These are phyloP conservation scores for Onychomys torridus DNA, from an alignment of 2,797 vertebrate genomes.

Conservation along the genomic window DNA sequence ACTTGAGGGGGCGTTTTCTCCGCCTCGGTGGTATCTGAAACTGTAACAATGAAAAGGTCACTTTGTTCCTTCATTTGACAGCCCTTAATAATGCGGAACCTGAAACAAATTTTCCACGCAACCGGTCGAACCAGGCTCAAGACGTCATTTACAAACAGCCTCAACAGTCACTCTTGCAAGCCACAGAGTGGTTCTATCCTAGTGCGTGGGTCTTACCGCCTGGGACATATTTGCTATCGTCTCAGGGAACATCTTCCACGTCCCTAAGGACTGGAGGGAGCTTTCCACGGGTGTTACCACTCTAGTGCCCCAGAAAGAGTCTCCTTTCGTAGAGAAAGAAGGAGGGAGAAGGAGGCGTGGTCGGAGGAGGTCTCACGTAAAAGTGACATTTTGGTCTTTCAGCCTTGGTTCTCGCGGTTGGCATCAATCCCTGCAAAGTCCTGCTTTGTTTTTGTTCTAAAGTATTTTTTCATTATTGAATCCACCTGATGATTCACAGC, in stretches of 20 bases:
- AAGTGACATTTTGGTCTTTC: not conserved
- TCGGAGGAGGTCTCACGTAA: not conserved
- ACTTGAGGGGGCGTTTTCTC: not conserved
- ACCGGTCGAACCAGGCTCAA: not conserved
- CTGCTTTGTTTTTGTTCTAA: not conserved
- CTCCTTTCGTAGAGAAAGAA: not conserved
- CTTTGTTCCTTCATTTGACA: conserved; percentile 10
- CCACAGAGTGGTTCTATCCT: not conserved
- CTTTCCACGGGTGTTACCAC: not conserved
- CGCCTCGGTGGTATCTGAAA: not conserved
- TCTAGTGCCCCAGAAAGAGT: not conserved
- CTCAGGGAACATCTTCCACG: not conserved
- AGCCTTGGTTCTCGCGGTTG: not conserved
- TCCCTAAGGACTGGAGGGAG: not conserved
- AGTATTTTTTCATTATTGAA: conserved; percentile 1
- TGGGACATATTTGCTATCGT: not conserved
- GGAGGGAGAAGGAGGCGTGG: not conserved
- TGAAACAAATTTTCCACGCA: not conserved
- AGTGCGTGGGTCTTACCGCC: not conserved
- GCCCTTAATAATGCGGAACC: not conserved
- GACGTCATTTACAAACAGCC: not conserved
- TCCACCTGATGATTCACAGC: not conserved
- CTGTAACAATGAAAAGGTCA: not conserved
- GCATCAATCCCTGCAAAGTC: not conserved
- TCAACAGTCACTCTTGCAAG: not conserved